Base-by-base conservation (phyloP, 2,113 vertebrate genomes). In the Lates calcarifer region DNA sequence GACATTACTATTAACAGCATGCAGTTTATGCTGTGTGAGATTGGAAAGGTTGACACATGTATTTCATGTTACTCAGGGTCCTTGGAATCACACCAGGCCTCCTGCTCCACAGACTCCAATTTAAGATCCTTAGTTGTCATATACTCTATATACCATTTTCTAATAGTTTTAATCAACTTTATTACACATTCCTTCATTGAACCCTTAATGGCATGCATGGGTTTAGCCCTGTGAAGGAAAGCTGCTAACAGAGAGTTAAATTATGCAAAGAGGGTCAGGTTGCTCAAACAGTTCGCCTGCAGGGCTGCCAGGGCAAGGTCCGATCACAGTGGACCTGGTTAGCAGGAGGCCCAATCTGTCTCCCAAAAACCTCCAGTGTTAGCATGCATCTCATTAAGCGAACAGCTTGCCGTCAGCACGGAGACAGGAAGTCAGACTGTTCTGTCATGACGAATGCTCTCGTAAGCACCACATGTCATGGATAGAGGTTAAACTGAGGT, bases 331-430 rank as follows among this genome's bases (percentile, higher is more conserved):
- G 86, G 89, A 89, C 83, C 79, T 29, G 13, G 77, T 87, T 95
- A 92, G 90, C 90, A 90, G 90, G 94, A 94, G 93, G 91, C 86
- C 88, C 90, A 92, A 93, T 94, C 91, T 87, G 86, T 94, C 69
- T 94, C 88, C 62, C 79, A 26, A 77, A 93, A 74, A 88, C 88
- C 89, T 92, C 87, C 89, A 90, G 86, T 5, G 43, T 79, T 90
- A 91, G 91, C 87, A 92, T 92, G 93, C 88, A 94, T 94, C 92
- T 94, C 92, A 93, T 95, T 95, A 95, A 89, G 81, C 35, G 79
- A 95, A 94, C 94, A 94, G 94, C 94, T 94, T 94, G 93, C 91
- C 90, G 86, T 95, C 94, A 93, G 93, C 89, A 79, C 83, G 56
- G 89, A 77, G 91, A 90, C 85, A 94, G 94, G 94, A 94, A 94